Base-by-base conservation (phyloP, 2,797 vertebrate genomes). In the Microcaecilia unicolor region DNA sequence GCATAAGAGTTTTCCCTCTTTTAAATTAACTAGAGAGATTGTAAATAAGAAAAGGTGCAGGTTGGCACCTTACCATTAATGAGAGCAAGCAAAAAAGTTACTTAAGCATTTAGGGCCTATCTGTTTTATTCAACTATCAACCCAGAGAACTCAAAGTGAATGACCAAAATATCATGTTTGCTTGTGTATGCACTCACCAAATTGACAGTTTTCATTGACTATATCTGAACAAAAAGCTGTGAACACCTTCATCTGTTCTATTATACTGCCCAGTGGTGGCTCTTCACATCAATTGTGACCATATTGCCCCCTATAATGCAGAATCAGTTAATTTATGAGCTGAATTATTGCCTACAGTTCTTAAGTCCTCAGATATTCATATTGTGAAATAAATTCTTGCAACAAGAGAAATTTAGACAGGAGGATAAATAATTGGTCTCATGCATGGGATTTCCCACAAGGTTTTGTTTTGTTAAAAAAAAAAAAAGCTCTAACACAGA, bases 381-480 rank as follows among this genome's bases (percentile, higher is more conserved):
- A 35, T 32, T 63, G 48, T 41, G 56, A 67, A 66, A 67, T 74
- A 53, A 48, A 64, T 54, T 61, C 35, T 37, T 22, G 30, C 22
- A 50, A 58, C 20, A 61, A 71, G 70, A 67, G 25, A 4, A n/a
- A 48, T 37, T 44, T 36, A 15, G 38, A 34, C 43, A 67, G 54
- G 32, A 18, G 18, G 34, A 20, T 58, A 61, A 41, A 22, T 56
- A 62, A 67, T 58, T 64, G 44, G 32, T 50, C 53, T 39, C 49
- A 54, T 53, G 23, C 14, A 31, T 67, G 18, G 22, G 16, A 63
- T 45, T 54, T 38, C 34, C 50, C 43, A 69, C 15, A 35, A 34
- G 6, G 22, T 30, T 58, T 64, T 52, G 13, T 61, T 75, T 63
- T 60, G 34, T 55, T 61, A 48, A 45, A 55, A 55, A 19, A 48